Conservation (phyloP, 2,888 invertebrate species). For the Folsomia candida region DNA sequence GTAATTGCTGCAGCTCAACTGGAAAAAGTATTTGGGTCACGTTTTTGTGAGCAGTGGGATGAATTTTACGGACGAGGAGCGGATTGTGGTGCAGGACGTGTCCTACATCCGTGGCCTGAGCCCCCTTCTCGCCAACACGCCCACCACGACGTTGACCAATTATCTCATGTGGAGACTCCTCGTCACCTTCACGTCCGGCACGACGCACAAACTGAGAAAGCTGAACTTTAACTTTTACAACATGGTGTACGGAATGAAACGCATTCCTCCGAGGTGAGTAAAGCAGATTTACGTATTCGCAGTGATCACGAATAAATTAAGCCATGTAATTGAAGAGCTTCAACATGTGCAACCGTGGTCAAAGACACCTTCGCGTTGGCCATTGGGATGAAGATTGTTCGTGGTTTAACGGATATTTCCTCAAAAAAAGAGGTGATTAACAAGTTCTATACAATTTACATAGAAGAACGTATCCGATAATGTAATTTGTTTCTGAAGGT, state of each 20-base stretch:
- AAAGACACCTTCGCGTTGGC: conserved; percentile 35
- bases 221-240: conserved; percentile 30
- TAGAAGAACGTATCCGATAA: background rate
- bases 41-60: conserved; percentile 30
- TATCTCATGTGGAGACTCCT: conserved; percentile 35
- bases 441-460: too few relatives aligned
- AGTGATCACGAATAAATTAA: background rate
- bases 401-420: conserved; percentile 28
- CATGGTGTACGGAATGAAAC: conserved; percentile 32
- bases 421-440: conserved; percentile 27
- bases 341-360: conserved; percentile 36
- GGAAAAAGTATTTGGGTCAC: conserved; percentile 18
- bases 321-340: conserved; percentile 18
- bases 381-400: conserved; percentile 34
- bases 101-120: conserved; percentile 25
- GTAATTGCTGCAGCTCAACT: conserved; percentile 9
- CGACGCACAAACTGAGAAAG: conserved; percentile 28
- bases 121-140: conserved; percentile 21
- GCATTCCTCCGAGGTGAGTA: conserved; percentile 9
- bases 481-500: conserved; percentile 12
- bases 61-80: conserved; percentile 19
- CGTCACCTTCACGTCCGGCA: conserved; percentile 34
- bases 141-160: conserved; percentile 31
- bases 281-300: background rate
- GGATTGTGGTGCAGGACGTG: conserved; percentile 28